Base-by-base conservation (phyloP, 2,888 invertebrate species). In the Lasioglossum zephyrum region DNA sequence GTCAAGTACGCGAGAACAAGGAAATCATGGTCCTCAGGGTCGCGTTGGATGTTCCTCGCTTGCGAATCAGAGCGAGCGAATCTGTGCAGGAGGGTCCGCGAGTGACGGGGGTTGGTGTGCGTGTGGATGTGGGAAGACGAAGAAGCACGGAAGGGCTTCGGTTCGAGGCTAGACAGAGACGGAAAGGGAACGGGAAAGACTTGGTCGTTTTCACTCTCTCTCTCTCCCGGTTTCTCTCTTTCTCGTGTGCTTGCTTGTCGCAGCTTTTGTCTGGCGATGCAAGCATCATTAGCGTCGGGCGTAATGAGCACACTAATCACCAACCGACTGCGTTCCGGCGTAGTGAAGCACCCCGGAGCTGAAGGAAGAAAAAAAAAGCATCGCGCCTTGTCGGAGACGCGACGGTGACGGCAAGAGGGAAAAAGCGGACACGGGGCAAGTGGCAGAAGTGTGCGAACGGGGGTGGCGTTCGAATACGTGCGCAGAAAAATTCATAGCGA, bases 261-360 rank as follows among this genome's bases (percentile, higher is more conserved):
- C 85, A 91, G 90, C 92, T 93, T 93, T 93, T 93, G 92, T 92
- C 91, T 89, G 88, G 84, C 89, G 94, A 92, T 92, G 93, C 93
- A 94, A 92, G 94, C 94, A 92, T 94, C 95, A 94, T 95, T 94
- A 95, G 94, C 93, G 94, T 93, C 92, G 89, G 84, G 87, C 92
- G 92, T 95, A 95, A 94, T 94, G 95, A 95, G 94, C 91, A 92
- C 93, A 93, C 94, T 94, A 94, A 95, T 94, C 95, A 94, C 94
- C 93, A 89, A 92, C 93, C 92, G 92, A 90, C 92, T 92, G 90
- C 84, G 87, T 77, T 82, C 78, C 89, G 86, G 87, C 84, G 85
- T 82, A 86, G 87, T 90, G 85, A 84, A 89, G 88, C 84, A 88
- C 85, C 85, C 86, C 84, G 87, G 86, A 80, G 82, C 78, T 31